phyloP scores from a whole-genome alignment of 2,113 vertebrate genomes.

The Trichomycterus rosablanca region DNA sequence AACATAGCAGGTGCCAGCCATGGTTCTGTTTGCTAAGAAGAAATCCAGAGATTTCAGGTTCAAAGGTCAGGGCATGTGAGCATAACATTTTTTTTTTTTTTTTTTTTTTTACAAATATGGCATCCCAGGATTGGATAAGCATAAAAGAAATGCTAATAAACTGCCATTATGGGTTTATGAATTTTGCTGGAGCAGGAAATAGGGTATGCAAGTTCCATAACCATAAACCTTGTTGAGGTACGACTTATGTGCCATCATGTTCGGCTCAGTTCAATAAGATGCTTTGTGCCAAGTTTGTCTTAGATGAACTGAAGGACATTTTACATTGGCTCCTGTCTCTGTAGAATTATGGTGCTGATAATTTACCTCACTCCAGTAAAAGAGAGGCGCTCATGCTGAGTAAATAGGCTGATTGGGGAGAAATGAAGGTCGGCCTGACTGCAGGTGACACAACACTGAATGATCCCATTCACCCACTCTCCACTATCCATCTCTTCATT shows the following conservation, averaged over 20 bases:
- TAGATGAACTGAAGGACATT: constrained; percentile 37
- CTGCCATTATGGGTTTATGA: no score
- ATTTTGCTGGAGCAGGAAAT: no score
- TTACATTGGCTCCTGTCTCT: constrained; percentile 36
- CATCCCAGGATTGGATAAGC: no score
- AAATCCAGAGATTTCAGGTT: no score
- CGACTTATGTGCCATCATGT: background rate
- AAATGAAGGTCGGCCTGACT: constrained; percentile 47
- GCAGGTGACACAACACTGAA: constrained; percentile 50
- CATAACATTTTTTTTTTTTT: no score
- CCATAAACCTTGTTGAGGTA: background rate
- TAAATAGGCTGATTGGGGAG: constrained; percentile 50
- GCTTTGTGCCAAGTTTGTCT: background rate
- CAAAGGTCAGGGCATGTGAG: no score
- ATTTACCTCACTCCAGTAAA: constrained; percentile 48
- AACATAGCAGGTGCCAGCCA: no score
- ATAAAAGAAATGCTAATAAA: no score
- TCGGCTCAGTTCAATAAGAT: background rate
- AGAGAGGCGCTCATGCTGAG: constrained; percentile 43
- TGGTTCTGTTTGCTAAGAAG: no score
- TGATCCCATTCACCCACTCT: constrained; percentile 29
- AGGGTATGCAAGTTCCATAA: no score
- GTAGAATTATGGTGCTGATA: constrained; percentile 44
- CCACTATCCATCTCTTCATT: constrained; percentile 38
- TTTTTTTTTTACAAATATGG: no score